Base-by-base conservation (phyloP, 2,888 invertebrate species). In the Mayetiola destructor region DNA sequence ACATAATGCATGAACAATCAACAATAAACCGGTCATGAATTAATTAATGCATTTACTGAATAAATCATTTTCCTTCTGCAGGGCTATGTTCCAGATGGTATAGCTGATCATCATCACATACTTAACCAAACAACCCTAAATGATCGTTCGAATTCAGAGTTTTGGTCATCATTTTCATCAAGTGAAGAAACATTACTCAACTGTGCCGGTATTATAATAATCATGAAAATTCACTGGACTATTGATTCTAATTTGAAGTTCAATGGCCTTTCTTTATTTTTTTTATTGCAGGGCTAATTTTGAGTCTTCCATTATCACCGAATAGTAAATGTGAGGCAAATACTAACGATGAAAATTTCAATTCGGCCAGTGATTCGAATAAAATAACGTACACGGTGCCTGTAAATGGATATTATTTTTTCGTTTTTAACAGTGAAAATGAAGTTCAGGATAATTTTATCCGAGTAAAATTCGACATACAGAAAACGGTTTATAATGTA, bases 341-440 rank as follows among this genome's bases (percentile, higher is more conserved):
- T 0, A 67, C 71, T 0, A 66, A 73, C 0, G 72, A 74, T 1
- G 67, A 70, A 0, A 74, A 77, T 48, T 74, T 77, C 1, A 68
- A 71, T 18, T 66, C 70, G 0, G 81, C 80, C 4, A 77, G 80
- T 58, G 64, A 73, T 39, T 71, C 73, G 4, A 84, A 85, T 63
- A 80, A 80, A 0, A 72, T 85, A 0, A 83, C 83, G 1, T 84
- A 85, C 65, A 80, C 78, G 83, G 82, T 87, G 0, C 83, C 85
- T 55, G 75, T 77, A 1, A 83, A 85, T 63, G 87, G 86, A 8
- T 87, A 86, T 68, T 88, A 88, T 65, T 88, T 87, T 73, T 86
- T 87, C 72, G 82, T 88, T 0, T 88, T 87, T 72, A 85, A 82
- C 68, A 86, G 86, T 6, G 86, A 87, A 67, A 87, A 88, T 66